A percentile compares a stretch with the other conserved stretches of the same genome.
Conservation (phyloP, 2,797 vertebrate species). For the Leucoraja ocellata region DNA sequence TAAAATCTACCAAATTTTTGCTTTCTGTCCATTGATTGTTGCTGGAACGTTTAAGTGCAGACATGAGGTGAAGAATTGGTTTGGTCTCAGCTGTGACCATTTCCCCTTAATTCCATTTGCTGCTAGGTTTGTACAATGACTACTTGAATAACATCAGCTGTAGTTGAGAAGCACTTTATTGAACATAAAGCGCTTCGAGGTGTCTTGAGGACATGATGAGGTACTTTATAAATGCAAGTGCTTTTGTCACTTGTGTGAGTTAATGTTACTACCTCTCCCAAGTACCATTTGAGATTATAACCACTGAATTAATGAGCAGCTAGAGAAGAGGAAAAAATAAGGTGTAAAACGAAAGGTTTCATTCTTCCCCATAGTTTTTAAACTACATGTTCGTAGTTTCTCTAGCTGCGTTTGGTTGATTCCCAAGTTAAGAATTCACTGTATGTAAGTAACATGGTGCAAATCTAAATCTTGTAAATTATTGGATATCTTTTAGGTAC, state of each 20-base stretch:
- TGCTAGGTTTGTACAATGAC: neutral
- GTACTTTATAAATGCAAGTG: constrained; percentile 30
- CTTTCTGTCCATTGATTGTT: neutral
- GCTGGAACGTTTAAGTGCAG: neutral
- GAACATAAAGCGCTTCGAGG: neutral
- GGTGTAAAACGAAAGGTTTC: neutral
- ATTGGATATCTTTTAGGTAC: neutral
- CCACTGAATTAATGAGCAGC: neutral
- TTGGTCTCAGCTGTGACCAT: neutral
- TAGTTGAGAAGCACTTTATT: neutral
- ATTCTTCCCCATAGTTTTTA: neutral
- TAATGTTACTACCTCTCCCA: neutral
- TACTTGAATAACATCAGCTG: neutral
- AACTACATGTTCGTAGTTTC: no score
- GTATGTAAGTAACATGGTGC: neutral
- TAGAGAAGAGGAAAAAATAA: neutral
- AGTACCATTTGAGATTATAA: neutral
- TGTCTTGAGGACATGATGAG: neutral
- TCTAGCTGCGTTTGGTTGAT: neutral
- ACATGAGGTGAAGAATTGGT: neutral
- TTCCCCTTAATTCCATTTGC: neutral
- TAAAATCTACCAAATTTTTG: neutral
- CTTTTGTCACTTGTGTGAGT: neutral
- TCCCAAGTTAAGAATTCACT: neutral
- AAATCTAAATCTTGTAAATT: neutral